Percentiles rank a stretch among this genome's conserved stretches.
phyloP scores from a whole-genome alignment of 2,797 vertebrate genomes.

The Scolopax rusticola region DNA sequence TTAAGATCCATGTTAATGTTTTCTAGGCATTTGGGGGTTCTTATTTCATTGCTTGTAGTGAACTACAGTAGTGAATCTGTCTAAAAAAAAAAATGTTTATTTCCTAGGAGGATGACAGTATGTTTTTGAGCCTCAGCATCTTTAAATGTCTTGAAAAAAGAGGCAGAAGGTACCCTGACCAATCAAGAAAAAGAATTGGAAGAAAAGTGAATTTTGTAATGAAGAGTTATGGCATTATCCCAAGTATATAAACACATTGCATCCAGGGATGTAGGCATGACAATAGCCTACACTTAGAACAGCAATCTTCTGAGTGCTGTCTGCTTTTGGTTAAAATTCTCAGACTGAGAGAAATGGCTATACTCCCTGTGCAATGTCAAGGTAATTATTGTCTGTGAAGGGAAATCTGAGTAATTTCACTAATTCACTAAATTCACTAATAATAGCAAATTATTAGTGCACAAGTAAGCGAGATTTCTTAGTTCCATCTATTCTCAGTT shows the following conservation, averaged over 20 bases:
- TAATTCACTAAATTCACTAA: too few species aligned
- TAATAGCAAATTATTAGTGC: background rate
- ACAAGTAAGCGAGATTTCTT: background rate
- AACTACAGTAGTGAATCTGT: background rate
- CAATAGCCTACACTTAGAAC: background rate
- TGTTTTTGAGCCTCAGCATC: background rate
- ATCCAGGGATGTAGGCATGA: background rate
- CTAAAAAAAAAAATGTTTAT: background rate
- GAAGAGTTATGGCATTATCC: background rate
- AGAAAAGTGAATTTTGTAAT: background rate
- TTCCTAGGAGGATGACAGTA: background rate
- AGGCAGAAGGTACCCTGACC: background rate
- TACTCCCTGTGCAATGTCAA: background rate
- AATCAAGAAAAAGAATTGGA: background rate
- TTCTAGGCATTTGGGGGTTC: background rate
- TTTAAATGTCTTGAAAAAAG: background rate
- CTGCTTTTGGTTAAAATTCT: background rate
- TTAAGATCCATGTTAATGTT: background rate
- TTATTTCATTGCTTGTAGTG: background rate
- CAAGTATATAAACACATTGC: background rate
- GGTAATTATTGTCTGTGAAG: background rate
- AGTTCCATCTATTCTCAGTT: background rate
- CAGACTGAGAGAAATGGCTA: background rate
- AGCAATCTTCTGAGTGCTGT: background rate
- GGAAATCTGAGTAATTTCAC: too few species aligned